Base-by-base conservation (phyloP, 2,888 invertebrate genomes). In the Noctua janthina region DNA sequence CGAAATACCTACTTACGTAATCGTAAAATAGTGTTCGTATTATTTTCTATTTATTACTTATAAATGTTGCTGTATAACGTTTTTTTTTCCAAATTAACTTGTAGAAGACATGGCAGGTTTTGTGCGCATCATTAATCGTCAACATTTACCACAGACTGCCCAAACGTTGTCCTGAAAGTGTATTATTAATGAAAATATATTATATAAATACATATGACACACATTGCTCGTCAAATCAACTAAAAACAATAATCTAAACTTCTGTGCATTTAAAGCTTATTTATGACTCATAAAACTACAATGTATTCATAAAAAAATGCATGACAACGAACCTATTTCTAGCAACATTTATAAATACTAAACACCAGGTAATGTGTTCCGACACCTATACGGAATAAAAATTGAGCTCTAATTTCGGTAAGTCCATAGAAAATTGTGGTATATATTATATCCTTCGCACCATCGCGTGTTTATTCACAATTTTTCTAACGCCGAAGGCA, bases 401-500 rank as follows among this genome's bases (percentile, higher is more conserved):
- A 91, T 90, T 90, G 90, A 91, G 91, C 90, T 88, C 51, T 83
- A 79, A 81, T 85, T 88, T 83, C 43, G 68, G 74, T 78, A 81
- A 81, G 59, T 87, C 70, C 20, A 81, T 83, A 81, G 74, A 83
- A 81, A 80, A 79, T 80, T 56, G 49, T 68, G 66, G 69, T 84
- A 67, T 49, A n/a, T 86, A 56, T 74, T 77, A 51, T 72, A 68
- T 66, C 59, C 54, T 81, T 66, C 71, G 35, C 68, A 75, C 59
- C 62, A 68, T 73, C 13, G 73, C 46, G 46, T 66, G 62, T 74
- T 46, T 66, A 49, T 84, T 80, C 66, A 71, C 73, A 62, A 23
- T 39, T 54, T 62, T 17, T 86, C 17, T 29, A 64, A 39, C 46
- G 49, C 51, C 72, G 72, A 74, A 72, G 67, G 39, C 39, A 83